Evolutionary conservation across 1,140 invertebrate genomes (phyloP).

Genomic region (Chironomus striatipennis): DNA sequence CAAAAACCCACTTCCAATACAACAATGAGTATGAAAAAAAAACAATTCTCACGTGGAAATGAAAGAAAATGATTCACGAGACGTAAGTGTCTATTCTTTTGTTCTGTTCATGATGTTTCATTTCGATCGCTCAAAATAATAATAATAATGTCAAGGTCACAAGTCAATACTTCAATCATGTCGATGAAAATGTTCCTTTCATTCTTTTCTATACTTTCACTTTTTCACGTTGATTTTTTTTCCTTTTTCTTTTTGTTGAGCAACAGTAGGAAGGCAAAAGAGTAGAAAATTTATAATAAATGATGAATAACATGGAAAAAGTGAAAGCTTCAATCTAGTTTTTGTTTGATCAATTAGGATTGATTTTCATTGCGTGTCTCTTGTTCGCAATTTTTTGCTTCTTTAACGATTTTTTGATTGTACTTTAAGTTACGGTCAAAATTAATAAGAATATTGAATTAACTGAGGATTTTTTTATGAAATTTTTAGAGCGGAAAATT

Average conservation of each 20-base stretch:
- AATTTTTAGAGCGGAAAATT: too few relatives aligned
- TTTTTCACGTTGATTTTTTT: background rate
- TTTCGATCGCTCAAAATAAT: background rate
- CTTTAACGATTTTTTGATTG: too few relatives aligned
- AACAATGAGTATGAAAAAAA: background rate
- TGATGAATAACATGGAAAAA: background rate
- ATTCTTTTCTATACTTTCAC: background rate
- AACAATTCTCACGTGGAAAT: background rate
- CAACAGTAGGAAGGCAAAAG: too few relatives aligned
- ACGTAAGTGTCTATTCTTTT: background rate
- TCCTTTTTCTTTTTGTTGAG: background rate
- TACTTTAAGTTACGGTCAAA: too few relatives aligned
- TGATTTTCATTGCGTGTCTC: background rate
- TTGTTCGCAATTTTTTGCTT: background rate
- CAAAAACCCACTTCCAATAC: too few relatives aligned
- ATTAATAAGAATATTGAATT: too few relatives aligned
- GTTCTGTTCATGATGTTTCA: background rate
- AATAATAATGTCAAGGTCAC: background rate
- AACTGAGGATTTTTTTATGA: too few relatives aligned
- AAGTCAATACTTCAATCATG: too few relatives aligned
- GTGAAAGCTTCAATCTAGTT: too few relatives aligned
- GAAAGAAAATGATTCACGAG: background rate
- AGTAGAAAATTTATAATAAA: too few relatives aligned
- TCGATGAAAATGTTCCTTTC: background rate
- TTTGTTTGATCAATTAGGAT: conserved; percentile 14